Percentiles rank a stretch among this genome's conserved stretches.
These are phyloP conservation scores for Micrasema longulum DNA, from an alignment of 1,140 invertebrate genomes.

Conservation along the genomic window DNA sequence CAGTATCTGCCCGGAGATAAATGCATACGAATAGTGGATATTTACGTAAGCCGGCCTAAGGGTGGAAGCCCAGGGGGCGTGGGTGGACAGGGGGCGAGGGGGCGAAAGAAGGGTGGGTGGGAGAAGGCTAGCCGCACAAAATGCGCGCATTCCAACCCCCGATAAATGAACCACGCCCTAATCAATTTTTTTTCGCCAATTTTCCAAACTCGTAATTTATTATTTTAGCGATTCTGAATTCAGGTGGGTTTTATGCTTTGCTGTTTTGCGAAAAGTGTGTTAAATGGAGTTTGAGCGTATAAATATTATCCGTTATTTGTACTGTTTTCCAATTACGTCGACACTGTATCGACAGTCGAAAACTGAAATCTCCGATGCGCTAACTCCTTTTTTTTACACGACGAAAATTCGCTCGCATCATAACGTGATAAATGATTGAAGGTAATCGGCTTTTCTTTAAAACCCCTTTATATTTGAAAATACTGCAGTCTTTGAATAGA, in stretches of 20 bases:
- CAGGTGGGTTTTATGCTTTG: slow-evolving; percentile 8
- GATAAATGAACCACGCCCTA: slow-evolving; percentile 22
- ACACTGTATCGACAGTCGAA: not conserved
- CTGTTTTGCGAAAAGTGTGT: slow-evolving; percentile 20
- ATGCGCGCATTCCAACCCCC: slow-evolving; percentile 18
- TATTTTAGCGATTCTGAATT: slow-evolving; percentile 5
- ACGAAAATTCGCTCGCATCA: no score
- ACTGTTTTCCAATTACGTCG: not conserved
- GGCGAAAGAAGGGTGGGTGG: not conserved
- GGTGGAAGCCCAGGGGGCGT: not conserved
- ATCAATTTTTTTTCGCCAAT: slow-evolving; percentile 44
- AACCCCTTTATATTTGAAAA: no score
- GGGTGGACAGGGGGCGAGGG: not conserved
- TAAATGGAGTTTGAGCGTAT: slow-evolving; percentile 33
- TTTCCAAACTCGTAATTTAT: slow-evolving; percentile 31
- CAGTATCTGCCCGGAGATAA: slow-evolving; percentile 50
- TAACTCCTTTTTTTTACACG: no score
- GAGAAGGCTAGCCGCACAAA: slow-evolving; percentile 38
- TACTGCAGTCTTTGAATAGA: no score
- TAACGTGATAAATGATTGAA: no score
- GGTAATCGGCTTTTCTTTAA: no score
- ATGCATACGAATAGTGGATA: slow-evolving; percentile 50
- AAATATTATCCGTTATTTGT: slow-evolving; percentile 2
- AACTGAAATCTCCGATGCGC: no score
- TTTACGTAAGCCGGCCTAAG: slow-evolving; percentile 48